A percentile compares a stretch with the other conserved stretches of the same genome.
These are phyloP conservation scores for Calephelis nemesis DNA, from an alignment of 1,140 invertebrate genomes.

Conservation along the genomic window DNA sequence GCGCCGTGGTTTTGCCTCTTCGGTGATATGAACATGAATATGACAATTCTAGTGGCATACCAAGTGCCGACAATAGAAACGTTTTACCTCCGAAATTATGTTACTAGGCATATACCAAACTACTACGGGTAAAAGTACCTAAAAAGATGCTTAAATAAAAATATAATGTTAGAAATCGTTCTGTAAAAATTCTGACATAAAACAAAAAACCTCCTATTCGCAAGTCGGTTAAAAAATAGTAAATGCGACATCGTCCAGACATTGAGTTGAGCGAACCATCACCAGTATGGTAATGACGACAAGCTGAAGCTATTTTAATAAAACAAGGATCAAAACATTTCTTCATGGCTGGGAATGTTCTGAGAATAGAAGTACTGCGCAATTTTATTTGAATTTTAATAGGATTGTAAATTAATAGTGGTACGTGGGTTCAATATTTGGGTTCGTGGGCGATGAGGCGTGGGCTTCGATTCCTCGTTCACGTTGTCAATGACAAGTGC, in stretches of 20 bases:
- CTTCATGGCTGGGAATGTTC: conserved; percentile 1
- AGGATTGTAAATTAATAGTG: conserved; percentile 1
- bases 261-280: background rate
- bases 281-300: no score
- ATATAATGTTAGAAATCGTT: no score
- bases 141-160: no score
- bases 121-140: no score
- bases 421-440: conserved; percentile 11
- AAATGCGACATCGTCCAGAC: background rate
- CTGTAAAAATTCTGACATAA: no score
- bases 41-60: no score
- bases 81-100: no score
- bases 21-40: no score
- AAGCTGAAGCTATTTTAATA: background rate
- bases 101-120: no score
- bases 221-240: background rate
- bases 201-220: background rate
- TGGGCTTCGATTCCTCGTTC: conserved; percentile 12
- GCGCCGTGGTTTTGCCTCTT: no score
- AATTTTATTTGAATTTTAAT: conserved; percentile 7
- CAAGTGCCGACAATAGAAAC: no score
- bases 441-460: conserved; percentile 1
- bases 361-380: conserved; percentile 8
- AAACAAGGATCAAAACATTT: background rate
- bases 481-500: conserved; percentile 3